Base-by-base conservation (phyloP, 2,113 vertebrate genomes). In the Ailurus styani region DNA sequence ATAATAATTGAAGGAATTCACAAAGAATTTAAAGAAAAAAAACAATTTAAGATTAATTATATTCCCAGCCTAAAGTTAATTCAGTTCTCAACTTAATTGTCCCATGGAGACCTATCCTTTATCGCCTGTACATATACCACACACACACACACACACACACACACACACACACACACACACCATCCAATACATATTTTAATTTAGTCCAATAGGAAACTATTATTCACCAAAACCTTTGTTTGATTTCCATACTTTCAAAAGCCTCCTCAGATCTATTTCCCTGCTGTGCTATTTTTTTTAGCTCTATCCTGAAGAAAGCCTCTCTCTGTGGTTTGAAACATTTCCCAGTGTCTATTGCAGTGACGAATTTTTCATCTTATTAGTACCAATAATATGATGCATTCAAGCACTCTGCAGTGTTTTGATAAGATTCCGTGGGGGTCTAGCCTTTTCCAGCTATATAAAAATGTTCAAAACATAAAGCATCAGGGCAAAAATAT, bases 361-460 rank as follows among this genome's bases (percentile, higher is more conserved):
- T 90, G 93, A 54, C 88, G 98, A 98, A 99, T 98, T 98, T 98
- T 98, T 98, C 95, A 98, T 98, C 94, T 94, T 98, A 98, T 98
- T 98, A 98, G 98, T 98, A 97, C 96, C 88, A 98, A 97, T 90
- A 98, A 95, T 93, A 97, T 68, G 97, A 98, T 93, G 77, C 72
- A 97, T 98, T 98, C 42, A 66, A 98, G 97, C 93, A 93, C 62
- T 95, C 96, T 0, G 23, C 82, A 95, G 98, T 98, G 97, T 98
- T 99, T 98, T 98, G 98, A 97, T 98, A 98, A 97, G 98, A 98
- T 98, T 98, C 98, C 95, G 40, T 94, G 64, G 98, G 98, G 98
- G 97, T 98, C 97, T 98, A 83, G 96, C 95, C 96, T 98, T 98
- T 98, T 98, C 90, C 96, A 98, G 94, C 94, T 94, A 89, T 87